Evolutionary conservation across 2,113 vertebrate species (phyloP), one percentile per base, ranked within the genome.

Genomic region (Thalassarche chlororhynchos): DNA sequence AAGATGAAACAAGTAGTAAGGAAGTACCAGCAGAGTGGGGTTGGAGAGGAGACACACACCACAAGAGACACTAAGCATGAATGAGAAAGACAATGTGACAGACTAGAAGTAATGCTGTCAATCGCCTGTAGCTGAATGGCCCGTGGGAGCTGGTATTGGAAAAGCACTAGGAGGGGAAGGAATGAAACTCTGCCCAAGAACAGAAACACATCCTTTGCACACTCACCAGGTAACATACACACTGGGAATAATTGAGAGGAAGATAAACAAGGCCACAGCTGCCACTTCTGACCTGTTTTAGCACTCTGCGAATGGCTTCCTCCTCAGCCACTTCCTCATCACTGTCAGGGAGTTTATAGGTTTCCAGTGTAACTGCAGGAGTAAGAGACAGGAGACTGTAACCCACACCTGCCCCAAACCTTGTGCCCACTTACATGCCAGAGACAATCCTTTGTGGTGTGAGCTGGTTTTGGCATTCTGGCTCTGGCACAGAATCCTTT

Each of bases 251-350:
- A 88, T 0, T 38, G 52, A 86, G 25, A 70, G 52, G 38, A 94
- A 88, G 17, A 65, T 40, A 84, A 96, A n/a, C 58, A 84, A 75
- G n/a, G 34, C 38, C 57, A 84, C 24, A 80, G 64, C 34, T 85
- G n/a, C 54, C 77, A 85, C 61, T 83, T 85, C 97, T 90, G 54
- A 99, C 99, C 99, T 99, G 99, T 96, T 98, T 99, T 52, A 99
- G 94, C 47, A 99, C 98, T 96, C 99, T 99, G 96, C 62, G 96
- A 86, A 99, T 98, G 74, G 98, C 98, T 95, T 99, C 98, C 58
- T 99, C 98, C 85, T 99, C 99, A 83, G 99, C 98, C n/a, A 99
- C 99, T 49, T 99, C 99, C 28, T 99, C 99, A 61, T 99, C 99
- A 57, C 99, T 99, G 94, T 99, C 99, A 38, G 99, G 98, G 20